Base-by-base conservation (phyloP, 2,888 invertebrate species). In the Andrena praecox region DNA sequence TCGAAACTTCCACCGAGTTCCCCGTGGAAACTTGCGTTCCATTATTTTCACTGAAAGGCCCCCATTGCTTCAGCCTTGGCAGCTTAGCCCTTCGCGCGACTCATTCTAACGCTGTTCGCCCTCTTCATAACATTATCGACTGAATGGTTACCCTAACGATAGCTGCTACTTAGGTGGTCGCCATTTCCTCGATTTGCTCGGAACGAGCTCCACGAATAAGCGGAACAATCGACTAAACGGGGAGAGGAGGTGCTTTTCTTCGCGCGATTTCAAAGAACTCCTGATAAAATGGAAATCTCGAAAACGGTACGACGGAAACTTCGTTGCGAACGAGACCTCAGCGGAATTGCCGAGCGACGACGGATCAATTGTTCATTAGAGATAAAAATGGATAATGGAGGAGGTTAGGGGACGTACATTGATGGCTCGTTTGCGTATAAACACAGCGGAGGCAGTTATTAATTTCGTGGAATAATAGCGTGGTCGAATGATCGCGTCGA, bases 1-100 rank as follows among this genome's bases (percentile, higher is more conserved):
- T 29, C 20, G 27, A 20, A 52, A 62, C 71, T 76, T 62, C 63
- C 29, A n/a, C 76, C 10, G 54, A 33, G 31, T 42, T 56, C n/a
- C 56, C 48, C 48, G 10, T 24, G 35, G 29, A 27, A 50, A 56
- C 63, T 62, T 54, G 71, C 71, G 52, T 42, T 54, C 62, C 10
- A 6, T 63, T 73, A 31, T 64, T 73, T 73, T 42, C 42, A n/a
- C 29, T 54, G 24, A 52, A 31, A 62, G 42, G 42, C 31, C 50
- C 20, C 31, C 12, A 31, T 52, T 63, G 24, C 2, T 42, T 29
- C 29, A 63, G 27, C 27, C 20, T 24, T 35, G 52, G n/a, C 33
- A 35, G 12, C 27, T 56, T 54, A 24, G 35, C 27, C 54, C 68
- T 68, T 8, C 31, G 56, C 16, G 35, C 6, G 56, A 68, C 56